These are phyloP conservation scores for Ovis canadensis DNA, from an alignment of 2,113 vertebrate species.

Conservation along the genomic window DNA sequence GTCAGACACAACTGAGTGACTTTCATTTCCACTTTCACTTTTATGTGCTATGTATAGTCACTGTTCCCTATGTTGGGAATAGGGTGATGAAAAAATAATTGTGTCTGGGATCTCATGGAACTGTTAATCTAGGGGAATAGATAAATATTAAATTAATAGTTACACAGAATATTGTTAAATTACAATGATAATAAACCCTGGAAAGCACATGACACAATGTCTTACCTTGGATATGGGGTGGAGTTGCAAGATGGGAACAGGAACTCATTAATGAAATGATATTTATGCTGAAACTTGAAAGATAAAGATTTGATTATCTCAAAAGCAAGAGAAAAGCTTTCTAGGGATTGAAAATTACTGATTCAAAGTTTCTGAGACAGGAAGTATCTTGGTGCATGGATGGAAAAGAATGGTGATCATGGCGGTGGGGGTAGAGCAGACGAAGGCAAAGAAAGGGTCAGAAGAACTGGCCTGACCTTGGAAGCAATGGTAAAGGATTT, in stretches of 20 bases:
- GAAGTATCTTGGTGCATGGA: background rate
- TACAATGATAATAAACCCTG: background rate
- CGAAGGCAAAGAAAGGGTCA: background rate
- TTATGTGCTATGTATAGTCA: background rate
- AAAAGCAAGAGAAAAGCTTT: background rate
- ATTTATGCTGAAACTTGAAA: background rate
- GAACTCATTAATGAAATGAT: background rate
- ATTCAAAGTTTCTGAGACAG: background rate
- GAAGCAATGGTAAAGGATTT: background rate
- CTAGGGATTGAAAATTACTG: background rate
- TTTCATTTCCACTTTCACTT: background rate
- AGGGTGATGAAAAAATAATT: background rate
- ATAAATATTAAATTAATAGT: background rate
- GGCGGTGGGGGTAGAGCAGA: background rate
- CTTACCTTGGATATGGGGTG: accelerated
- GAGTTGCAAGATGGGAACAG: background rate
- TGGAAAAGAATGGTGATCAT: background rate
- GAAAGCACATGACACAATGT: background rate
- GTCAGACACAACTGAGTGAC: background rate
- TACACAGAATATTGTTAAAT: background rate
- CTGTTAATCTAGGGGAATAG: background rate
- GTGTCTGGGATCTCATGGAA: background rate
- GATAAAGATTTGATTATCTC: background rate
- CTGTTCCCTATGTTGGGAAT: background rate
- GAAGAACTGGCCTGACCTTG: background rate